A percentile compares a stretch with the other conserved stretches of the same genome.
Evolutionary conservation across 92 coral and sea anemone genomes (phyloP).

Genomic region (Umimayanthus kanabou): DNA sequence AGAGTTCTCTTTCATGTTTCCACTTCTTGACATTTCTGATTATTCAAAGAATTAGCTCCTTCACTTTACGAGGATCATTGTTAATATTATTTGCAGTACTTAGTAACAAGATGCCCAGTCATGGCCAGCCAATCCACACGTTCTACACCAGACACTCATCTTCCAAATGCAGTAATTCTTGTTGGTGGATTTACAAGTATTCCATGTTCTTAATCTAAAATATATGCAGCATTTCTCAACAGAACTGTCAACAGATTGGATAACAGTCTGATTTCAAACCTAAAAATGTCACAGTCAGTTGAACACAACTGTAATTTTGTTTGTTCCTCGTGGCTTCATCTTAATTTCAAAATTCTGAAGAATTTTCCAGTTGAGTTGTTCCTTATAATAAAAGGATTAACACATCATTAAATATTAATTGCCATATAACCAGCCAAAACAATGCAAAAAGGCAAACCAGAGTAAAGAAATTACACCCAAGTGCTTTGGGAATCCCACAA

Average conservation of each 20-base stretch:
- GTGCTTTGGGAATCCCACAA: conserved; percentile 9
- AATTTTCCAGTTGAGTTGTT: conserved; percentile 6
- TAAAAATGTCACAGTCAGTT: not conserved
- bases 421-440: conserved; percentile 2
- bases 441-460: not conserved
- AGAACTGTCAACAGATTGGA: not conserved
- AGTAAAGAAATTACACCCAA: not conserved
- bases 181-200: not conserved
- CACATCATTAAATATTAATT: conserved; percentile 18
- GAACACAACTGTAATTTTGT: not conserved
- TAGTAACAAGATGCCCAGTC: not conserved
- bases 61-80: not conserved
- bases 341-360: conserved; percentile 1
- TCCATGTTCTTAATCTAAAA: too few relatives aligned
- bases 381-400: conserved; percentile 1
- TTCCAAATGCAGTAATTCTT: not conserved
- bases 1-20: conserved; percentile 8
- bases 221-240: not conserved
- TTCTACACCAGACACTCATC: not conserved
- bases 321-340: conserved; percentile 12
- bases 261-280: not conserved
- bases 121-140: not conserved
- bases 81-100: not conserved
- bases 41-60: not conserved
- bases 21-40: conserved; percentile 24